phyloP scores from a whole-genome alignment of 2,797 vertebrate genomes.

The Rhinichthys osculus region DNA sequence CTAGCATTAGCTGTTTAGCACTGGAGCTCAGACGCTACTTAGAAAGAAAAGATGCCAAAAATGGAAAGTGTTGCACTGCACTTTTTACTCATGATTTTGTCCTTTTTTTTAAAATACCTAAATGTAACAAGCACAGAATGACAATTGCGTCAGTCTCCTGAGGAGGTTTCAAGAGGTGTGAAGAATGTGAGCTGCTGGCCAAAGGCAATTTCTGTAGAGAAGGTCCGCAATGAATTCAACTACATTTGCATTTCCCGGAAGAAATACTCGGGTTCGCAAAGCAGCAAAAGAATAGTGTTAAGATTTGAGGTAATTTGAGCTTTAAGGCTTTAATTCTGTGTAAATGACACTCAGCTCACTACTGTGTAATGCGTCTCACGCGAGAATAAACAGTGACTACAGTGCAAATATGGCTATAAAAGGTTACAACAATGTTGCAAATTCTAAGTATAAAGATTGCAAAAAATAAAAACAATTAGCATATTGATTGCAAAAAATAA shows the following conservation, averaged over 20 bases:
- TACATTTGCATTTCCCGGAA: conserved; percentile 1
- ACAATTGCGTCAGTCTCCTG: not conserved
- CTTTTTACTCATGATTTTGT: not conserved
- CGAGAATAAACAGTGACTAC: not conserved
- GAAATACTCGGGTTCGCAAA: not conserved
- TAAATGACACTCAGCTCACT: not conserved
- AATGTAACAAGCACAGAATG: not conserved
- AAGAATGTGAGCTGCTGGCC: not conserved
- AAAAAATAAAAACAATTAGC: not conserved
- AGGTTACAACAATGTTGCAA: not conserved
- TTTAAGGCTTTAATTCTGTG: not conserved
- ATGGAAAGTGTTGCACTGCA: not conserved
- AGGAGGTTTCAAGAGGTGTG: not conserved
- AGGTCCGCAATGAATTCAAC: not conserved
- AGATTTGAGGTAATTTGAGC: not conserved
- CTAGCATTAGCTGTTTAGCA: not conserved
- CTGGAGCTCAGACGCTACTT: not conserved
- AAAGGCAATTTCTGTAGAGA: conserved; percentile 10
- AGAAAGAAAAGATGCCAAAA: not conserved
- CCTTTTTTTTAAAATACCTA: not conserved
- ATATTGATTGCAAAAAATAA: not conserved
- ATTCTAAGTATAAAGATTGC: not conserved
- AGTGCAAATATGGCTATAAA: not conserved
- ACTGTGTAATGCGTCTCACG: not conserved
- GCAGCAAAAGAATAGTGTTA: not conserved